A percentile compares a stretch with the other conserved stretches of the same genome.
These are phyloP conservation scores for Philypnodon macrostomus DNA, from an alignment of 2,797 vertebrate genomes.

Conservation along the genomic window DNA sequence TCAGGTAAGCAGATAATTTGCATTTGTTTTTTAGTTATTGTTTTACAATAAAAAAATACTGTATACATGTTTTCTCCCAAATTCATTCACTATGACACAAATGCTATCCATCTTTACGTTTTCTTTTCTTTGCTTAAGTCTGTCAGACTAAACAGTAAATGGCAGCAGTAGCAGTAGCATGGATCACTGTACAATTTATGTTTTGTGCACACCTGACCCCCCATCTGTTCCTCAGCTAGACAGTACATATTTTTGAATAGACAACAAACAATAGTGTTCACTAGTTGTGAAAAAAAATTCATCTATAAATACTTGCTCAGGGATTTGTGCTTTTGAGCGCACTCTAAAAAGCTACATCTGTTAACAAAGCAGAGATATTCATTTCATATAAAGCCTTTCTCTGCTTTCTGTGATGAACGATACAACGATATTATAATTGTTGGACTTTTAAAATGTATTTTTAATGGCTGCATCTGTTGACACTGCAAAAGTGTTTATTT, in stretches of 20 bases:
- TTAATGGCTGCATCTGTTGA: slow-evolving; percentile 76
- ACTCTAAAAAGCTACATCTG: slow-evolving; percentile 57
- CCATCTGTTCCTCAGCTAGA: slow-evolving; percentile 60
- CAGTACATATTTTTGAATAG: slow-evolving; percentile 45
- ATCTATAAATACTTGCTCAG: slow-evolving; percentile 63
- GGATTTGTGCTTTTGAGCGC: slow-evolving; percentile 59
- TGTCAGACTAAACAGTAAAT: slow-evolving; percentile 43
- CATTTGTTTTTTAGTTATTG: slow-evolving; percentile 9
- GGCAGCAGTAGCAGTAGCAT: slow-evolving; percentile 41
- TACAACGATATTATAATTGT: slow-evolving; percentile 55
- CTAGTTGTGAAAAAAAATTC: slow-evolving; percentile 45
- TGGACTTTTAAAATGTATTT: slow-evolving; percentile 70
- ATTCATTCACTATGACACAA: too few relatives aligned
- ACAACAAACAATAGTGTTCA: slow-evolving; percentile 40
- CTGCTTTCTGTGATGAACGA: slow-evolving; percentile 63
- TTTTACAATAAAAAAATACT: too few relatives aligned
- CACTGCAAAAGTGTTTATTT: slow-evolving; percentile 65
- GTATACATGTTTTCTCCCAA: slow-evolving; percentile 17
- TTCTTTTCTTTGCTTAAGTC: slow-evolving; percentile 19
- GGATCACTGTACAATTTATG: slow-evolving; percentile 44
- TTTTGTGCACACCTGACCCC: slow-evolving; percentile 39
- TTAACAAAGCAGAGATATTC: slow-evolving; percentile 52
- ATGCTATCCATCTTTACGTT: slow-evolving; percentile 18
- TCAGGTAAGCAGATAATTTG: slow-evolving; percentile 76
- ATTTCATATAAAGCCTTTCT: slow-evolving; percentile 52